Percentiles rank a stretch among this genome's conserved stretches.
Evolutionary conservation across 2,113 vertebrate species (phyloP).

Genomic region (Oplegnathus fasciatus): DNA sequence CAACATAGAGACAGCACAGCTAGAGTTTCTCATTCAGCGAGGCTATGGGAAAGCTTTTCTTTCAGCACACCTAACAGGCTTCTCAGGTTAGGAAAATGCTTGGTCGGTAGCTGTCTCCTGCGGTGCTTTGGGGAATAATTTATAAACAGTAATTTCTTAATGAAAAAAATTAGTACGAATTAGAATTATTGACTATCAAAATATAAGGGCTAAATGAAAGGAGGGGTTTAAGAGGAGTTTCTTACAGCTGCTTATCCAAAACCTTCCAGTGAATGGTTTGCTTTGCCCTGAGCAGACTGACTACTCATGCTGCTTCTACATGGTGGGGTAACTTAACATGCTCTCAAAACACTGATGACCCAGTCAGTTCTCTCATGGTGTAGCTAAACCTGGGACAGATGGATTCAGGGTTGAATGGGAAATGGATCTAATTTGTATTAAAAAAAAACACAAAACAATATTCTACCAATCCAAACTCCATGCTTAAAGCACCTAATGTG

Average conservation of each 20-base stretch:
- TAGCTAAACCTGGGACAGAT: background rate
- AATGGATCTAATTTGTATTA: background rate
- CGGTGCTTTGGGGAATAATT: background rate
- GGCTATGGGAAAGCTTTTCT: conserved; percentile 47
- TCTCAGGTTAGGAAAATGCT: conserved; percentile 22
- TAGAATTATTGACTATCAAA: background rate
- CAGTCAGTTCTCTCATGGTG: conserved; percentile 5
- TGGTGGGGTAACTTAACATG: background rate
- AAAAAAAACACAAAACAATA: background rate
- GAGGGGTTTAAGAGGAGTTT: background rate
- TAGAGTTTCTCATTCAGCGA: conserved; percentile 66
- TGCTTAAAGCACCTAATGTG: background rate
- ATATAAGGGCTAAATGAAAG: background rate
- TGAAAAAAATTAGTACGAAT: background rate
- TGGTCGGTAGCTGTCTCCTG: background rate
- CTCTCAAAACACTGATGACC: background rate
- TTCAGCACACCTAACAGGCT: conserved; percentile 46
- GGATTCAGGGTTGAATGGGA: background rate
- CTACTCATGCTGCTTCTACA: background rate
- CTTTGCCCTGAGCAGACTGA: background rate
- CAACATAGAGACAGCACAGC: conserved; percentile 61
- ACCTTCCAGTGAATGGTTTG: background rate
- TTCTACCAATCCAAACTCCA: background rate
- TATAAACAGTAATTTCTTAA: background rate
- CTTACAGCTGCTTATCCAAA: background rate